Conservation (phyloP, 2,888 invertebrate species). For the Drosophila nigricruria region DNA sequence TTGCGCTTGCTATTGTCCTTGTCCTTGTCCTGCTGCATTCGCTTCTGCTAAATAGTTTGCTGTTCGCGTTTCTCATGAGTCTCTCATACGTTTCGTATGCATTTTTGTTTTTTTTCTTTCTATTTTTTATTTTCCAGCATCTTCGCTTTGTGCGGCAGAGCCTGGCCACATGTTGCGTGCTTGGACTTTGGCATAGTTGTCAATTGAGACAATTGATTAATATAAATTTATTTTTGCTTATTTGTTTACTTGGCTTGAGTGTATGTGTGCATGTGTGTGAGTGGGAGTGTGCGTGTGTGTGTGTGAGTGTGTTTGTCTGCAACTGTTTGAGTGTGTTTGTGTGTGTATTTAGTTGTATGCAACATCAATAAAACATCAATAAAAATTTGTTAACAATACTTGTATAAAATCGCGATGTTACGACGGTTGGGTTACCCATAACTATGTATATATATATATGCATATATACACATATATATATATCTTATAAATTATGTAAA, state of each 20-base stretch:
- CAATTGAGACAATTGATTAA: constrained; percentile 45
- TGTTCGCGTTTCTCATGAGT: constrained; percentile 1
- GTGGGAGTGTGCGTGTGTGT: constrained; percentile 7
- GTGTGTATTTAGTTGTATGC: constrained; percentile 53
- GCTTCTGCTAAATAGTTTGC: neutral
- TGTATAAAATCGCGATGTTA: constrained; percentile 80
- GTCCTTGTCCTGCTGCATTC: neutral
- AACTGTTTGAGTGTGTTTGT: constrained; percentile 36
- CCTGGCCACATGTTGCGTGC: constrained; percentile 36
- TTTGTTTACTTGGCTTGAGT: constrained; percentile 10
- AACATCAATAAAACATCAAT: constrained; percentile 79
- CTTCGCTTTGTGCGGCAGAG: constrained; percentile 5
- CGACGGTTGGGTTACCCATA: constrained; percentile 73
- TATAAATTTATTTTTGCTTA: constrained; percentile 49
- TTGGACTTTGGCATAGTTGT: constrained; percentile 57
- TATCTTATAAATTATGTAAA: constrained; percentile 16
- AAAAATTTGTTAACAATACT: constrained; percentile 78
- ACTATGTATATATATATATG: constrained; percentile 30
- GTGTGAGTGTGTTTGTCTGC: constrained; percentile 44
- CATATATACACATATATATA: constrained; percentile 5
- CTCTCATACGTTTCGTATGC: constrained; percentile 3
- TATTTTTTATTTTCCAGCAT: constrained; percentile 6
- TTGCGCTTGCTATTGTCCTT: constrained; percentile 49
- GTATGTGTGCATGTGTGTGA: constrained; percentile 1
- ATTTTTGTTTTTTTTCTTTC: neutral